Evolutionary conservation across 1,140 invertebrate genomes (phyloP).

Genomic region (Pseudoatta argentina): DNA sequence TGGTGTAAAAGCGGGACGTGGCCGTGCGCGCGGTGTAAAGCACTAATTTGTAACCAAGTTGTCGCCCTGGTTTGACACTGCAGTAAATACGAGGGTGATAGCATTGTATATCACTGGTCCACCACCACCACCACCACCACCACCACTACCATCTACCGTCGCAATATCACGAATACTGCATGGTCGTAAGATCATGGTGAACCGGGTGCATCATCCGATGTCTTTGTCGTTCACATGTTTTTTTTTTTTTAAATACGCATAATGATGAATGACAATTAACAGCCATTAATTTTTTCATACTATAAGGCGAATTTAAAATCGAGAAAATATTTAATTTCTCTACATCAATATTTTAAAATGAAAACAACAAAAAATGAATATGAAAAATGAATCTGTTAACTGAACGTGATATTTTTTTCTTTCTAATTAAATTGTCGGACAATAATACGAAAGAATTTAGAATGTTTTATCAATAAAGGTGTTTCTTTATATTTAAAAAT

Average conservation of each 20-base stretch:
- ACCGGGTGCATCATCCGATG: not conserved
- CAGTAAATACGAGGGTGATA: constrained; percentile 86
- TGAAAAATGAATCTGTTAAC: not conserved
- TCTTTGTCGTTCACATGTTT: not conserved
- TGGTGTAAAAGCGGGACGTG: constrained; percentile 78
- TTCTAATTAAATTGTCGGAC: not conserved
- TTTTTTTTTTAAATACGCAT: constrained; percentile 21
- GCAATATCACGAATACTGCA: constrained; percentile 55
- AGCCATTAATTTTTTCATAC: not conserved
- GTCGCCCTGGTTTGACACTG: constrained; percentile 86
- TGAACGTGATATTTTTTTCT: not conserved
- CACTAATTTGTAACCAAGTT: constrained; percentile 87
- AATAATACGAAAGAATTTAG: not conserved
- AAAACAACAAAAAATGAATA: not conserved
- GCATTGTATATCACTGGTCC: constrained; percentile 84
- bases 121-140: constrained; percentile 66
- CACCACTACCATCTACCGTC: constrained; percentile 40
- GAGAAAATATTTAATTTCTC: not conserved
- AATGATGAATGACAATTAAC: not conserved
- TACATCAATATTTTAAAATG: not conserved
- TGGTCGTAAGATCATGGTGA: constrained; percentile 50
- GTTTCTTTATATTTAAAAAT: not conserved
- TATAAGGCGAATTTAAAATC: not conserved
- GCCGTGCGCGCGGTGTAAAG: constrained; percentile 79
- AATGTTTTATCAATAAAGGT: not conserved